Evolutionary conservation across 2,888 invertebrate genomes (phyloP).

Genomic region (Resseliella maxima): DNA sequence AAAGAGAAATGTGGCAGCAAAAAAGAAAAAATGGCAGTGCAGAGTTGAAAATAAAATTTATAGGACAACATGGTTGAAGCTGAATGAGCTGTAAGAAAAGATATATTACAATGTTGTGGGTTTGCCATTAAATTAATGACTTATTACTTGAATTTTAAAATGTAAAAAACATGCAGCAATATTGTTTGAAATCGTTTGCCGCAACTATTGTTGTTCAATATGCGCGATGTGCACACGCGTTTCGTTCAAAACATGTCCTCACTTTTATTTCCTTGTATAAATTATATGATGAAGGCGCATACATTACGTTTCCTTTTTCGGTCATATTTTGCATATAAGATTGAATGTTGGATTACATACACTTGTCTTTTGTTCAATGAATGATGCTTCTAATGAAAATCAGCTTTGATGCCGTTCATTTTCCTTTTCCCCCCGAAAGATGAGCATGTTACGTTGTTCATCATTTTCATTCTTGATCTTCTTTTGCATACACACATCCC

Average conservation of each 20-base stretch:
- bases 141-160: constrained; percentile 4
- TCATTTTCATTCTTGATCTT: background rate
- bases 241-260: constrained; percentile 5
- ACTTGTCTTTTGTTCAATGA: too few species aligned
- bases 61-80: constrained; percentile 5
- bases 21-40: too few species aligned
- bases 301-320: too few species aligned
- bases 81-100: background rate
- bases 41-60: background rate
- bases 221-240: background rate
- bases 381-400: too few species aligned
- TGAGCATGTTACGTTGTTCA: background rate
- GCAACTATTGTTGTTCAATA: background rate
- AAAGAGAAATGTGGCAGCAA: too few species aligned
- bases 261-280: background rate
- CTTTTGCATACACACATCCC: background rate
- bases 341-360: too few species aligned
- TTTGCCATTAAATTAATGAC: constrained; percentile 16
- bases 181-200: background rate
- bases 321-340: too few species aligned
- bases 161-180: background rate
- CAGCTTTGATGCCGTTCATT: background rate
- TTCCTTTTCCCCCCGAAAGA: too few species aligned
- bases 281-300: background rate
- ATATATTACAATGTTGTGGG: constrained; percentile 28